Evolutionary conservation across 2,888 invertebrate genomes (phyloP), one percentile per base, ranked within the genome.

Genomic region (Dyspetes luteomarginatus): DNA sequence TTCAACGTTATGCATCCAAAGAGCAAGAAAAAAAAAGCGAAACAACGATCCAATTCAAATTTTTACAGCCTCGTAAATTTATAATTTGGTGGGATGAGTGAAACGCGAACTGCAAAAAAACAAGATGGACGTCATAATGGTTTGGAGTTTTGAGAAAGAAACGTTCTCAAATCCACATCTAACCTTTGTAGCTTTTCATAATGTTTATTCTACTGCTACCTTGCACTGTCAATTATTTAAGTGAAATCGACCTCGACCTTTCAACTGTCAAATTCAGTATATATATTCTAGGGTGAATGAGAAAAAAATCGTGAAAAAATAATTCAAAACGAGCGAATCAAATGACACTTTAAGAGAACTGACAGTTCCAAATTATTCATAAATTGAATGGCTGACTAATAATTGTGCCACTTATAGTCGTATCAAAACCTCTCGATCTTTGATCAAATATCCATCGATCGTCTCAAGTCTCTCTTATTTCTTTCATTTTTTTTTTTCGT

Each of bases 11-110:
- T 15, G n/a, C 9, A 64, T 5, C n/a, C 9, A 26, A 48, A 45
- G 26, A 45, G 15, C 24, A 24, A 3, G 24, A 12, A 4, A 52
- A 17, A 3, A 45, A 64, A 17, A 0, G 3, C 3, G 4, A n/a
- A 43, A 15, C 22, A 50, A 19, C 7, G 24, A 64, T 64, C 45
- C 26, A 45, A 15, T 48, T 30, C 45, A 28, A 26, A 22, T 26
- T 45, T 64, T 45, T 64, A n/a, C 45, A 48, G 28, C 26, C 28
- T 48, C 28, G 48, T 4, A 17, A 64, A 64, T 45, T 64, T 64
- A 48, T 26, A 4, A 28, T 48, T 48, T 45, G 64, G 15, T 7
- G 17, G 15, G n/a, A n/a, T n/a, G 26, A 48, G 45, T 45, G 26
- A 26, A 45, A 52, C 24, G n/a, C 3, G 52, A 24, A 17, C 24